Conservation (phyloP, 37 sponge, comb jelly and placozoan species). For the Bolinopsis microptera region DNA sequence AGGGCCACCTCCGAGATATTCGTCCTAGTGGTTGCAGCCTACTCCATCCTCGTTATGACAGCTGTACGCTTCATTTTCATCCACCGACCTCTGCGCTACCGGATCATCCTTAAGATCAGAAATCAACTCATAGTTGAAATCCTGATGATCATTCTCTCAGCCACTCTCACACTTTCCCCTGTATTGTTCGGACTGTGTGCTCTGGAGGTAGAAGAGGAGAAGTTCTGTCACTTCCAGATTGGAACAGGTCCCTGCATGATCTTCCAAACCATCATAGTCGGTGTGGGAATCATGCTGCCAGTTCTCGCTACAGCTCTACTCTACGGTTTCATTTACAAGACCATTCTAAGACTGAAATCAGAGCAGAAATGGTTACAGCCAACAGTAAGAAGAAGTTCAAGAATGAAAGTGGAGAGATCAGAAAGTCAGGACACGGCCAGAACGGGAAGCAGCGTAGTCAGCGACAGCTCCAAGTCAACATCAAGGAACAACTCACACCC, state of each 20-base stretch:
- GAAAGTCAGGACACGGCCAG: not conserved
- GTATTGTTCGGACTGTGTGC: slow-evolving; percentile 26
- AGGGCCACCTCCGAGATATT: not conserved
- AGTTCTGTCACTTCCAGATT: not conserved
- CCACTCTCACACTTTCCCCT: not conserved
- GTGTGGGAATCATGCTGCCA: not conserved
- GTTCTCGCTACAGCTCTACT: not conserved
- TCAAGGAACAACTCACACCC: not conserved
- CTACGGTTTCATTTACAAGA: not conserved
- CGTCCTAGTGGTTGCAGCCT: not conserved
- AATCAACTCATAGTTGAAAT: not conserved
- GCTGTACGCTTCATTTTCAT: slow-evolving; percentile 17
- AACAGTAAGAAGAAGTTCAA: not conserved
- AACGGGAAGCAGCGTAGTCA: not conserved
- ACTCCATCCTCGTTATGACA: slow-evolving; percentile 50
- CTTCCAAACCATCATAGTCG: not conserved
- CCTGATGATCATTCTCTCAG: not conserved
- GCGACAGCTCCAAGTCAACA: not conserved
- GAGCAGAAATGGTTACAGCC: not conserved
- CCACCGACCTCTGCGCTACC: slow-evolving; percentile 19
- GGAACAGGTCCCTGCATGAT: not conserved
- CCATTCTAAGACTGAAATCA: not conserved
- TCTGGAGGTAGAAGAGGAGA: not conserved
- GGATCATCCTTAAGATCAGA: not conserved
- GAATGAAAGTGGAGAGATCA: not conserved